Base-by-base conservation (phyloP, 2,888 invertebrate species). In the Cyclophora punctaria region DNA sequence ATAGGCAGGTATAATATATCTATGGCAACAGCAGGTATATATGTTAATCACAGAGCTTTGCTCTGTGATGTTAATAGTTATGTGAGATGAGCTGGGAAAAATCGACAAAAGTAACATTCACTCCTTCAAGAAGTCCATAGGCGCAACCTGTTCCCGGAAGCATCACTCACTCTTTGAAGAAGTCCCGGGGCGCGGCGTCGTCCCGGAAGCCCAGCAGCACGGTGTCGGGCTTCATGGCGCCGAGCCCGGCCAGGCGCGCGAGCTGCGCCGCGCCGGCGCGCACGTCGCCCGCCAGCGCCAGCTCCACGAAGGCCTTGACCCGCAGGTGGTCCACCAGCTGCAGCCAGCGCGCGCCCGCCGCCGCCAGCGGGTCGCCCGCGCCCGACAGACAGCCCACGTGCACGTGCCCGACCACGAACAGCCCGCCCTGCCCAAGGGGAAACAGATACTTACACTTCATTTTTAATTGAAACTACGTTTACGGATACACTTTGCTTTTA, bases 161-260 rank as follows among this genome's bases (percentile, higher is more conserved):
- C 5, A 20, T 1, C 5, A 78, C 89, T 81, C 62, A 93, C 93
- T 90, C 91, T 55, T 91, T 90, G 56, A 98, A 94, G 80, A 96
- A 96, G 75, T 98, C 96, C 42, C 86, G 84, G 0, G 95, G 94
- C 0, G 87, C 69, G 35, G 93, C 90, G 34, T 92, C 90, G 73
- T 99, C 98, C 59, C 96, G 92, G 87, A 98, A 99, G 20, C 99
- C 99, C 45, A 99, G 87, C 41, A 99, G 91, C 52, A 99, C 96
- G 0, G 99, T 99, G 75, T 99, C 99, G 0, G 99, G 98, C 78
- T 99, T 99, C 99, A 99, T 99, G 7, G 99, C 99, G 1, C 99
- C 99, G 73, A 99, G 93, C 3, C 99, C 99, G 0, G 97, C 94
- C 53, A 98, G 85, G 37, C 98, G 90, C 47, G 96, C 93, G 58